A percentile compares a stretch with the other conserved stretches of the same genome.
These are phyloP conservation scores for Dorcus hopei DNA, from an alignment of 2,888 invertebrate genomes.

Conservation along the genomic window DNA sequence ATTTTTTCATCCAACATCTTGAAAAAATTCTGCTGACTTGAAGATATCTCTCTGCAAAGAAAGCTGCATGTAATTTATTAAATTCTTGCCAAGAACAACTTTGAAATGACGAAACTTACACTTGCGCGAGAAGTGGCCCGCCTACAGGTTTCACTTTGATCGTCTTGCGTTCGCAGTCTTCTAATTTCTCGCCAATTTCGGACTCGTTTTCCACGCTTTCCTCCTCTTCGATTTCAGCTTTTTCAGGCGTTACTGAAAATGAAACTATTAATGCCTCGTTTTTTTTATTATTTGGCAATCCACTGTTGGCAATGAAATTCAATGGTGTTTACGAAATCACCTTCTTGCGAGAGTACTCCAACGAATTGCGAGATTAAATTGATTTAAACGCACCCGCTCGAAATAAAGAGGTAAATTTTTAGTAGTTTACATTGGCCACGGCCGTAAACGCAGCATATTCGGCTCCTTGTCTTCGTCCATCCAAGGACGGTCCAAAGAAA, in stretches of 20 bases:
- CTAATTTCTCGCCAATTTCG: constrained; percentile 37
- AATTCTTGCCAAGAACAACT: not conserved
- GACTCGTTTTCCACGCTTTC: constrained; percentile 37
- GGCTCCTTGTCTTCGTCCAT: too few species aligned
- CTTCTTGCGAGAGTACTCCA: too few species aligned
- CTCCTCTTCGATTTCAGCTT: constrained; percentile 38
- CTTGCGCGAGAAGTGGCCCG: constrained; percentile 44
- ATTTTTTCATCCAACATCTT: constrained; percentile 91
- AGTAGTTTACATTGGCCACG: too few species aligned
- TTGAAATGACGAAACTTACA: constrained; percentile 35
- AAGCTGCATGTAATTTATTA: not conserved
- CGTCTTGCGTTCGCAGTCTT: constrained; percentile 41
- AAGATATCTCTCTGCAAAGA: constrained; percentile 76
- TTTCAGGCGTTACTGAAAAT: constrained; percentile 41
- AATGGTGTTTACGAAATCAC: too few species aligned
- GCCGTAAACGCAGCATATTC: too few species aligned
- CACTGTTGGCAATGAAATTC: too few species aligned
- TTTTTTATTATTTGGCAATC: too few species aligned
- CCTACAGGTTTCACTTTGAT: constrained; percentile 44
- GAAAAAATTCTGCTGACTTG: constrained; percentile 90
- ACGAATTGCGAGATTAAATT: too few species aligned
- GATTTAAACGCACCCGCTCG: too few species aligned
- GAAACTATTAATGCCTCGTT: constrained; percentile 5
- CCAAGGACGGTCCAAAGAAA: too few species aligned
- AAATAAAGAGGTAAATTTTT: too few species aligned